Percentiles rank a stretch among this genome's conserved stretches.
phyloP scores from a whole-genome alignment of 2,888 invertebrate species.

The Osedax frankpressi region DNA sequence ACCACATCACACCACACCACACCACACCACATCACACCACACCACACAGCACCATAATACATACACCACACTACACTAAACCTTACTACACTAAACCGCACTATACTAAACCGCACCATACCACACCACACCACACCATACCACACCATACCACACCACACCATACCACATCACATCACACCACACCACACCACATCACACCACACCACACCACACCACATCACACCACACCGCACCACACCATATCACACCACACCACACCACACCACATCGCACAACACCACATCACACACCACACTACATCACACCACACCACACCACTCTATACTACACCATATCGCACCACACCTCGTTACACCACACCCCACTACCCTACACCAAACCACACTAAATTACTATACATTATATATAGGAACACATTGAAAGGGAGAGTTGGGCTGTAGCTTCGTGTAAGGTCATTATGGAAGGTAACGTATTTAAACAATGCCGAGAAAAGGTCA shows the following conservation, averaged over 20 bases:
- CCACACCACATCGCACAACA: not conserved
- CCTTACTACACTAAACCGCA: not conserved
- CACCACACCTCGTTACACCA: not conserved
- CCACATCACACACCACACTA: not conserved
- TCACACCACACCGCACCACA: not conserved
- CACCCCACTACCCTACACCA: not conserved
- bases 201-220: not conserved
- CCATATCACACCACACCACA: not conserved
- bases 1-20: not conserved
- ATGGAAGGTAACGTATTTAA: constrained; percentile 29
- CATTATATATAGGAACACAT: not conserved
- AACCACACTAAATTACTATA: not conserved
- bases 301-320: not conserved
- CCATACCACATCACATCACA: not conserved
- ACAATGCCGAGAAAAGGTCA: constrained; percentile 26
- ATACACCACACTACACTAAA: not conserved
- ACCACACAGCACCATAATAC: not conserved
- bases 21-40: not conserved
- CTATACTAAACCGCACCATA: too few species aligned
- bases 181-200: not conserved
- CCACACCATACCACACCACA: too few species aligned
- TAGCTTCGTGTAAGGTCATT: constrained; percentile 34
- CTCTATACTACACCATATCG: not conserved
- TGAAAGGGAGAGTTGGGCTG: constrained; percentile 12
- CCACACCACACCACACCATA: not conserved